Percentiles rank a stretch among this genome's conserved stretches.
phyloP scores from a whole-genome alignment of 2,113 vertebrate genomes.

The Campylorhamphus procurvoides region DNA sequence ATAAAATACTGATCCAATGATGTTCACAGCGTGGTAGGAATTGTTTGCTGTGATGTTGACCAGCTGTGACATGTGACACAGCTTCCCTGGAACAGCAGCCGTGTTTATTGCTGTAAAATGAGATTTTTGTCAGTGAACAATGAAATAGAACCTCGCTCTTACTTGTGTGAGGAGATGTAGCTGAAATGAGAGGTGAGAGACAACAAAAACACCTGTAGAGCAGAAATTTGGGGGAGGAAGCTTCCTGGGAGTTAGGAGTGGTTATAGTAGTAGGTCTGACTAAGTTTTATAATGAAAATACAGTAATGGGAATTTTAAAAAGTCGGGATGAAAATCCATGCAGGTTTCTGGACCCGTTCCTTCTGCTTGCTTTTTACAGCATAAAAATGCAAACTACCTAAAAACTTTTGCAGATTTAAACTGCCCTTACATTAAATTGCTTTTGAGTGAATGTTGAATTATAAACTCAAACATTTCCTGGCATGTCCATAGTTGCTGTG shows the following conservation, averaged over 20 bases:
- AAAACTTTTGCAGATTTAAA: neutral
- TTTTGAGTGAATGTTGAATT: neutral
- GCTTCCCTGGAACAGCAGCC: neutral
- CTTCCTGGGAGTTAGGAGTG: neutral
- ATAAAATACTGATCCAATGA: neutral
- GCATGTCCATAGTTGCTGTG: neutral
- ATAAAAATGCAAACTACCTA: neutral
- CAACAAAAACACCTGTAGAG: neutral
- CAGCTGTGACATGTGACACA: neutral
- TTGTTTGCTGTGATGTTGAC: neutral
- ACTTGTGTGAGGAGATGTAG: neutral
- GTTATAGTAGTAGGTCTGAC: neutral
- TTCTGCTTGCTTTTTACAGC: neutral
- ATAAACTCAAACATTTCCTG: neutral
- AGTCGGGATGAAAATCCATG: neutral
- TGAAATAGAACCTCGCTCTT: neutral
- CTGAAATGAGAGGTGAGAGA: neutral
- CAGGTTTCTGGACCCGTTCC: rapidly evolving
- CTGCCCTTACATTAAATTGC: neutral
- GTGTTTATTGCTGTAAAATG: neutral
- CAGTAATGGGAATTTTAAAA: neutral
- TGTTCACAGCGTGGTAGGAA: neutral
- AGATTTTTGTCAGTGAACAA: neutral
- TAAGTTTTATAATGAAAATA: neutral
- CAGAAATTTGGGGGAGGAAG: neutral